phyloP scores from a whole-genome alignment of 2,113 vertebrate genomes.

The Apteryx mantelli region DNA sequence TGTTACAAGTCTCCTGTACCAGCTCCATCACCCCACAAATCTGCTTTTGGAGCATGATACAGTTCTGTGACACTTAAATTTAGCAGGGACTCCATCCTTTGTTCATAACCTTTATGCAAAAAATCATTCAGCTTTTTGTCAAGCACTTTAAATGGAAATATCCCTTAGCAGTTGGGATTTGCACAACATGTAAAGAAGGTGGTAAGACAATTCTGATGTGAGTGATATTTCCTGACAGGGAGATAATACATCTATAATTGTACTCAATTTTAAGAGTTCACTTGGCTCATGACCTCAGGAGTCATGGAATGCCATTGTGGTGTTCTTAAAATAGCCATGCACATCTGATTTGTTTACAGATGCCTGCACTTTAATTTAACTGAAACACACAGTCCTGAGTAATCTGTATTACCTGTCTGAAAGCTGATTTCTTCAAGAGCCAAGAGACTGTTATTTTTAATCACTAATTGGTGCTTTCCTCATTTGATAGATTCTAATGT shows the following conservation, averaged over 20 bases:
- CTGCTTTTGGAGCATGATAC: not conserved
- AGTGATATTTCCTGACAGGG: not conserved
- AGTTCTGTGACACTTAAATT: not conserved
- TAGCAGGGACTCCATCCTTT: not conserved
- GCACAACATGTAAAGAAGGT: not conserved
- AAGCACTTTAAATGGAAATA: conserved; percentile 33
- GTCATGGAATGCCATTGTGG: not conserved
- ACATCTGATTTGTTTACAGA: not conserved
- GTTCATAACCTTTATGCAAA: not conserved
- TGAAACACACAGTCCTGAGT: not conserved
- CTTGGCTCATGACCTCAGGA: conserved; percentile 21
- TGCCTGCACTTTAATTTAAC: not conserved
- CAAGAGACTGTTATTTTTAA: conserved; percentile 5
- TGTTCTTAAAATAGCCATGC: not conserved
- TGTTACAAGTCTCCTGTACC: not conserved
- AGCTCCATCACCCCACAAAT: not conserved
- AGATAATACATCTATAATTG: not conserved
- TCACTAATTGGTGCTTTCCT: conserved; percentile 22
- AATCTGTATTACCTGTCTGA: not conserved
- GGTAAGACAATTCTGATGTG: not conserved
- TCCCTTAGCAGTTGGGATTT: not conserved
- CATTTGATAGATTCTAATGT: not conserved
- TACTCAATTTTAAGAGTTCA: not conserved
- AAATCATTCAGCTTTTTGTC: conserved; percentile 31
- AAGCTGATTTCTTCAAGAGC: conserved; percentile 30